Conservation (phyloP, 2,113 vertebrate genomes). For the Oxygymnocypris stewartii region DNA sequence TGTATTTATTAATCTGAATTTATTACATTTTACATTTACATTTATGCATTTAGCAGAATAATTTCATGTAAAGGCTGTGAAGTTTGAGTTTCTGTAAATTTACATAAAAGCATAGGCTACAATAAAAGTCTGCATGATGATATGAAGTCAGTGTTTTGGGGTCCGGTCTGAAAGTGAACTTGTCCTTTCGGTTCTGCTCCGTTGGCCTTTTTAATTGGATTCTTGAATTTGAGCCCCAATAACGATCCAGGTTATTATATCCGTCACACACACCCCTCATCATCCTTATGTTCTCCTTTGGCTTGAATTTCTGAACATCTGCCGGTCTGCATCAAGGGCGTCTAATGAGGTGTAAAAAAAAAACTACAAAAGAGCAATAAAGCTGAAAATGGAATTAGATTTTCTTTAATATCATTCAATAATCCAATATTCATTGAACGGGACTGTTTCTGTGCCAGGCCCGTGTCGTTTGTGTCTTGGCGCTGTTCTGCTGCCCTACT, state of each 20-base stretch:
- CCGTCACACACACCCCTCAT: background rate
- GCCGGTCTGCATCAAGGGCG: background rate
- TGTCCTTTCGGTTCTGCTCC: background rate
- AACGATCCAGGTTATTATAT: background rate
- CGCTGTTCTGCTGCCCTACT: background rate
- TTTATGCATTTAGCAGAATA: no score
- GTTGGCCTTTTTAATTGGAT: background rate
- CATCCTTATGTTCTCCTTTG: background rate
- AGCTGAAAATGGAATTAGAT: background rate
- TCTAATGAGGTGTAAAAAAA: background rate
- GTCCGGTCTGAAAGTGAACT: background rate
- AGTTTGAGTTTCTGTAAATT: background rate
- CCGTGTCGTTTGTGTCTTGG: background rate
- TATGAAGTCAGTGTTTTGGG: background rate
- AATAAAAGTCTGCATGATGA: background rate
- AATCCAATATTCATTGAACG: background rate
- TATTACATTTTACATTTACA: no score
- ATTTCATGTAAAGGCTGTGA: background rate
- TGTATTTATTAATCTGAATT: background rate
- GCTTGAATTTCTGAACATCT: conserved; percentile 3
- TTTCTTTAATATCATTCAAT: background rate
- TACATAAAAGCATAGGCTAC: background rate
- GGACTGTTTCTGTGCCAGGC: background rate
- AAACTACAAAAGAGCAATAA: conserved; percentile 12
- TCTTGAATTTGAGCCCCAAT: background rate